A percentile compares a stretch with the other conserved stretches of the same genome.
phyloP scores from a whole-genome alignment of 2,797 vertebrate species.

The Sebastes matsubarae region DNA sequence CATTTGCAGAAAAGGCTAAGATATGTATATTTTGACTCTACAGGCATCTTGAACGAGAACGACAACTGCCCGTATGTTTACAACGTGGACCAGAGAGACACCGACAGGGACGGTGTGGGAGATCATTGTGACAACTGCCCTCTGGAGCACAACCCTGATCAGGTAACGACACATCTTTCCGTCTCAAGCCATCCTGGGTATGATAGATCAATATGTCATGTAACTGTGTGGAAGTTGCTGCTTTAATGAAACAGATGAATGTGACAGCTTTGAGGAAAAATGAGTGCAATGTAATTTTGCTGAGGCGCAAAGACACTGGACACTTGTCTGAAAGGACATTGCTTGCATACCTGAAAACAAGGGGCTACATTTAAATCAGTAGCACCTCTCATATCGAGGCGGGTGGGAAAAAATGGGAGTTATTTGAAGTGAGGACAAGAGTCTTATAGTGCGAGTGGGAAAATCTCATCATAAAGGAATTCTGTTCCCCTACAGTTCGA shows the following conservation, averaged over 20 bases:
- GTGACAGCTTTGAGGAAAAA: slow-evolving; percentile 39
- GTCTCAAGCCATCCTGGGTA: background rate
- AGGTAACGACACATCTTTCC: slow-evolving; percentile 80
- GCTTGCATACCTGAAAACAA: slow-evolving; percentile 64
- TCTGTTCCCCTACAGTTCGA: slow-evolving; percentile 85
- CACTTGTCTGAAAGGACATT: slow-evolving; percentile 55
- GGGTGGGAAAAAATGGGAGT: slow-evolving; percentile 17
- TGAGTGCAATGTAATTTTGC: slow-evolving; percentile 40
- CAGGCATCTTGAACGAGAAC: slow-evolving; percentile 94
- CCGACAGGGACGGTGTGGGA: slow-evolving; percentile 94
- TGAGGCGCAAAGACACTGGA: slow-evolving; percentile 44
- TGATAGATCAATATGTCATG: slow-evolving; percentile 1
- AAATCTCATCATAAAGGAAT: slow-evolving; percentile 60
- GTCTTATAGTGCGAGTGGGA: slow-evolving; percentile 29
- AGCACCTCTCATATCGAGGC: slow-evolving; percentile 39
- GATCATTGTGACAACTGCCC: slow-evolving; percentile 99
- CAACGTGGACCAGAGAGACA: slow-evolving; percentile 97
- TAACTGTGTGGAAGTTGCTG: slow-evolving; percentile 1
- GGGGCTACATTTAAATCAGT: slow-evolving; percentile 40
- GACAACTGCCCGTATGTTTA: slow-evolving; percentile 99
- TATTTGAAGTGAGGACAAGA: slow-evolving; percentile 51
- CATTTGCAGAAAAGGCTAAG: slow-evolving; percentile 15
- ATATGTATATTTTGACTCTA: slow-evolving; percentile 26
- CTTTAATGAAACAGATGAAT: slow-evolving; percentile 58
- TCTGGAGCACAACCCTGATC: slow-evolving; percentile 96